A percentile compares a stretch with the other conserved stretches of the same genome.
These are phyloP conservation scores for Neosalanx taihuensis DNA, from an alignment of 2,797 vertebrate genomes.

Conservation along the genomic window DNA sequence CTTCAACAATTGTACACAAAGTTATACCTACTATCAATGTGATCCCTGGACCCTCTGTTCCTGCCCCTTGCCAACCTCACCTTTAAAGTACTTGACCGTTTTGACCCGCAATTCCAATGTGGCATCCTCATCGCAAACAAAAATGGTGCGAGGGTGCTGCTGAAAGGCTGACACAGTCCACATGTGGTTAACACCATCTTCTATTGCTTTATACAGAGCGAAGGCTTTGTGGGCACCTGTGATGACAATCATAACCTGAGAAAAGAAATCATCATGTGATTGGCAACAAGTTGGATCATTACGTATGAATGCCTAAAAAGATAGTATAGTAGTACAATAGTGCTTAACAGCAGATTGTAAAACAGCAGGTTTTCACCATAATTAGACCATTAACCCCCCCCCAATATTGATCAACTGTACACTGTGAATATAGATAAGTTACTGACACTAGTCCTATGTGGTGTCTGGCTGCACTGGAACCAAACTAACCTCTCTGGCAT, in stretches of 20 bases:
- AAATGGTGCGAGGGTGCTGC: slow-evolving; percentile 88
- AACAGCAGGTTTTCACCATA: too few species aligned
- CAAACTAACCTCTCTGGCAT: slow-evolving; percentile 85
- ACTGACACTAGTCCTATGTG: neutral
- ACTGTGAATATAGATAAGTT: too few species aligned
- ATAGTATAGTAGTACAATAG: too few species aligned
- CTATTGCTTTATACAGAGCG: slow-evolving; percentile 95
- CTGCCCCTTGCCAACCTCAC: slow-evolving; percentile 59
- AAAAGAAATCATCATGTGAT: neutral
- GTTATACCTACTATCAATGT: too few species aligned
- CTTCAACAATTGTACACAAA: neutral
- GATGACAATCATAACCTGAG: slow-evolving; percentile 96
- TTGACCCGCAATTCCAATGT: slow-evolving; percentile 93
- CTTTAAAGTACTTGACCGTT: slow-evolving; percentile 96
- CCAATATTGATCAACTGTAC: too few species aligned
- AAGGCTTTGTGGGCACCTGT: slow-evolving; percentile 96
- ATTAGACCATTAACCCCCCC: too few species aligned
- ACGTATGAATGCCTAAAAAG: neutral
- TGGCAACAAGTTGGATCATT: neutral
- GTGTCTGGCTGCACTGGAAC: neutral
- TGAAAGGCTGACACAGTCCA: slow-evolving; percentile 99
- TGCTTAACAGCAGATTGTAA: too few species aligned
- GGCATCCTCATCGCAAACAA: slow-evolving; percentile 95
- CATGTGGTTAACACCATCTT: slow-evolving; percentile 97
- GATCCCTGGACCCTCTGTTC: neutral